Conservation (phyloP, 2,888 invertebrate species). For the Melangyna quadrimaculata region DNA sequence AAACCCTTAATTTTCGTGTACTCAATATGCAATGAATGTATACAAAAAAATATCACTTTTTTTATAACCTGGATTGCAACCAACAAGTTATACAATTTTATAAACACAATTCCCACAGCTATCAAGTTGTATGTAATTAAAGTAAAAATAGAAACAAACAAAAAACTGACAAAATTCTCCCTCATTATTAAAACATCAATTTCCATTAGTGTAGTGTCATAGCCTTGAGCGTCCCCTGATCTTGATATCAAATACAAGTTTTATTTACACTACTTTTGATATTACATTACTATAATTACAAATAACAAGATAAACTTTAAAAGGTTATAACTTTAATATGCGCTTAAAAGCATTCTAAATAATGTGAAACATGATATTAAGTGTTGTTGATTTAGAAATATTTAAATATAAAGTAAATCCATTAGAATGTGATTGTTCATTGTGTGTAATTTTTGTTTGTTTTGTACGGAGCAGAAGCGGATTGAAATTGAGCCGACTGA, state of each 20-base stretch:
- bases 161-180: background rate
- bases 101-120: background rate
- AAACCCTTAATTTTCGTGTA: too few species aligned
- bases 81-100: too few species aligned
- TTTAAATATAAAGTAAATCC: background rate
- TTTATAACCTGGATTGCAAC: too few species aligned
- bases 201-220: background rate
- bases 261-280: background rate
- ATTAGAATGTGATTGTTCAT: background rate
- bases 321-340: background rate
- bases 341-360: background rate
- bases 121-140: background rate
- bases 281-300: background rate
- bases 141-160: background rate
- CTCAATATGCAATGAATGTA: too few species aligned
- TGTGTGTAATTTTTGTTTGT: background rate
- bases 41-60: too few species aligned
- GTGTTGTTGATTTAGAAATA: background rate
- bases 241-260: background rate
- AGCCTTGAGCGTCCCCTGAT: background rate
- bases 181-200: background rate
- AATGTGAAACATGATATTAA: background rate
- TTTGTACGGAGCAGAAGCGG: background rate
- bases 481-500: background rate
- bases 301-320: background rate